These are phyloP conservation scores for Glyphotaelius pellucidus DNA, from an alignment of 2,888 invertebrate species.

Conservation along the genomic window DNA sequence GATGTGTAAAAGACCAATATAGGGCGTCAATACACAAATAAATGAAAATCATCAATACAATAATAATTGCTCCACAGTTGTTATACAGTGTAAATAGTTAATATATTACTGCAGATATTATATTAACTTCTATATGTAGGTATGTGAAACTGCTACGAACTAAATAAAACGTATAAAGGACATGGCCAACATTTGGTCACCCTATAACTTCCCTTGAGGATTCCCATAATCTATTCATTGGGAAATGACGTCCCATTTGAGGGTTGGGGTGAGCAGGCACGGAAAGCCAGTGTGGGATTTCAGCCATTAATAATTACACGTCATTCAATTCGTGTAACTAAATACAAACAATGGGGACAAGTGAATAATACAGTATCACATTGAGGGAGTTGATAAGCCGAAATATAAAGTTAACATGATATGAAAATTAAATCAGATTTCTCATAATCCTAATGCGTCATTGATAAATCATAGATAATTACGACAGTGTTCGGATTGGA, in stretches of 20 bases:
- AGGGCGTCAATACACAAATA: too few species aligned
- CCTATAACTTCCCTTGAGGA: not conserved
- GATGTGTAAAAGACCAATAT: too few species aligned
- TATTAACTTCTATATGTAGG: too few species aligned
- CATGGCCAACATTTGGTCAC: not conserved
- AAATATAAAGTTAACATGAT: not conserved
- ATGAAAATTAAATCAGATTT: not conserved
- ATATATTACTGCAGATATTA: too few species aligned
- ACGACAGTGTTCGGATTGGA: not conserved
- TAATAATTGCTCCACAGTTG: too few species aligned
- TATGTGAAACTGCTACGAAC: too few species aligned
- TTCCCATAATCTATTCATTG: slow-evolving; percentile 8
- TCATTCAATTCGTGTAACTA: not conserved
- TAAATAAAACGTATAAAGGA: not conserved
- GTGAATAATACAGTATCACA: not conserved
- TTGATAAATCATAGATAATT: not conserved
- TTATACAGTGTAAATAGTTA: too few species aligned
- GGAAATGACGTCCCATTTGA: not conserved
- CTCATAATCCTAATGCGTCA: not conserved
- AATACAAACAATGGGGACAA: not conserved
- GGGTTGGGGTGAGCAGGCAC: not conserved
- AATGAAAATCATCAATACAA: too few species aligned
- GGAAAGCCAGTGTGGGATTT: not conserved
- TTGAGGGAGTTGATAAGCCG: not conserved
- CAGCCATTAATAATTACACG: slow-evolving; percentile 12